These are phyloP conservation scores for Chionoecetes opilio DNA, from an alignment of 1,140 invertebrate species.

Conservation along the genomic window DNA sequence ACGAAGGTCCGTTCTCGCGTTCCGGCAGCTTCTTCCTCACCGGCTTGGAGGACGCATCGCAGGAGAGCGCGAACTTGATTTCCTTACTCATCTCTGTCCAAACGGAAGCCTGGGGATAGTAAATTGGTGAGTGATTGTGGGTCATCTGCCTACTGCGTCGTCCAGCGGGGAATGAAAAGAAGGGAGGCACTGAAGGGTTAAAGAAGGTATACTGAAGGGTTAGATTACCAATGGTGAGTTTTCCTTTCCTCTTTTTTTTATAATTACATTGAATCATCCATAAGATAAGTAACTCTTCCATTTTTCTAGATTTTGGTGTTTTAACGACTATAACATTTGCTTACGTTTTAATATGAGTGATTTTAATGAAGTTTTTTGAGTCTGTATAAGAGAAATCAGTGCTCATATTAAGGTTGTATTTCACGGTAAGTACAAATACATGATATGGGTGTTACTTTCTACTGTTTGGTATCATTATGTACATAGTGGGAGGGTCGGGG, in stretches of 20 bases:
- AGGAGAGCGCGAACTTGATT: conserved; percentile 90
- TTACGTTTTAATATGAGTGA: no score
- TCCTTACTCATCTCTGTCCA: conserved; percentile 89
- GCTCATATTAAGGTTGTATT: neutral
- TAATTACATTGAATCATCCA: no score
- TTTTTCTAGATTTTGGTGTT: no score
- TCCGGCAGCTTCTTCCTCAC: conserved; percentile 80
- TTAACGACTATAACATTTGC: no score
- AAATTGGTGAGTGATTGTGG: conserved; percentile 71
- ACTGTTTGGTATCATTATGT: neutral
- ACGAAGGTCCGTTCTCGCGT: conserved; percentile 71
- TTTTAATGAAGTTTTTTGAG: neutral
- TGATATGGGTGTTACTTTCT: neutral
- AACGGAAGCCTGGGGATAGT: conserved; percentile 87
- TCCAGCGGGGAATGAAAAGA: conserved; percentile 29
- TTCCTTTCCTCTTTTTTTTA: neutral
- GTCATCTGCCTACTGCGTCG: conserved; percentile 22
- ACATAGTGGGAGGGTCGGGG: neutral
- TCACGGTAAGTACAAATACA: neutral
- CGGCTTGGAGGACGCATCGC: conserved; percentile 89
- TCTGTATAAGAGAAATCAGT: neutral
- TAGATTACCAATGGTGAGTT: neutral
- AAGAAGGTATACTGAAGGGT: neutral
- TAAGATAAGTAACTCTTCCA: no score
- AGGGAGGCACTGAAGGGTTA: neutral